Percentiles rank a stretch among this genome's conserved stretches.
Conservation (phyloP, 2,888 invertebrate species). For the Ctenicera cuprea region DNA sequence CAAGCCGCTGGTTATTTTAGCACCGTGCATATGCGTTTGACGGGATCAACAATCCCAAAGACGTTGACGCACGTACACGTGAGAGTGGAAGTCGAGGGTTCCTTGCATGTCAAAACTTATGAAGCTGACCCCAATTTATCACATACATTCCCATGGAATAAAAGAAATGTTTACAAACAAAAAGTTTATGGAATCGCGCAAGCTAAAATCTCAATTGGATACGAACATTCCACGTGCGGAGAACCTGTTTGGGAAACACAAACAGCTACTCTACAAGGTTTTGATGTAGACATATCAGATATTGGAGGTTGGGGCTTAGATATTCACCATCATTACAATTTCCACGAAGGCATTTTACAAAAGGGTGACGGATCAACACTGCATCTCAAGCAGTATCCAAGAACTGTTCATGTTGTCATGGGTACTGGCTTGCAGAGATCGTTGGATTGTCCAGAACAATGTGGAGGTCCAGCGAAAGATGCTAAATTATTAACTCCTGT, state of each 20-base stretch:
- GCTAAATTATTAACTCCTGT: conserved; percentile 94
- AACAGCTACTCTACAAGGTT: conserved; percentile 94
- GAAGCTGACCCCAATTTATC: conserved; percentile 97
- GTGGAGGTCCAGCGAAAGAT: conserved; percentile 90
- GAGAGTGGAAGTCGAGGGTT: conserved; percentile 94
- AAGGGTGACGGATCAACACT: conserved; percentile 96
- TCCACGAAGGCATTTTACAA: conserved; percentile 97
- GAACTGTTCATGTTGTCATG: conserved; percentile 93
- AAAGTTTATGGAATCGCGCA: conserved; percentile 93
- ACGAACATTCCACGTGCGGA: conserved; percentile 92
- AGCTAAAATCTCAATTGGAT: conserved; percentile 93
- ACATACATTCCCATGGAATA: conserved; percentile 98
- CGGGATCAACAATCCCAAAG: conserved; percentile 86
- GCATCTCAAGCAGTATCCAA: conserved; percentile 93
- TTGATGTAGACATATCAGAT: conserved; percentile 97
- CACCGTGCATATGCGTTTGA: conserved; percentile 92
- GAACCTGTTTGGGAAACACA: conserved; percentile 96
- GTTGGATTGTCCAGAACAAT: conserved; percentile 90
- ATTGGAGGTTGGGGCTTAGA: conserved; percentile 98
- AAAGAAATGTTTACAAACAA: conserved; percentile 97
- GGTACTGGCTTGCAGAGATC: conserved; percentile 92
- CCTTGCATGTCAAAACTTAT: conserved; percentile 92
- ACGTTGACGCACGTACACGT: conserved; percentile 93
- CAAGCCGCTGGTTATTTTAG: conserved; percentile 96
- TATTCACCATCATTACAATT: conserved; percentile 98